phyloP scores from a whole-genome alignment of 2,888 invertebrate species.

The Callyntrura guangdongensis region DNA sequence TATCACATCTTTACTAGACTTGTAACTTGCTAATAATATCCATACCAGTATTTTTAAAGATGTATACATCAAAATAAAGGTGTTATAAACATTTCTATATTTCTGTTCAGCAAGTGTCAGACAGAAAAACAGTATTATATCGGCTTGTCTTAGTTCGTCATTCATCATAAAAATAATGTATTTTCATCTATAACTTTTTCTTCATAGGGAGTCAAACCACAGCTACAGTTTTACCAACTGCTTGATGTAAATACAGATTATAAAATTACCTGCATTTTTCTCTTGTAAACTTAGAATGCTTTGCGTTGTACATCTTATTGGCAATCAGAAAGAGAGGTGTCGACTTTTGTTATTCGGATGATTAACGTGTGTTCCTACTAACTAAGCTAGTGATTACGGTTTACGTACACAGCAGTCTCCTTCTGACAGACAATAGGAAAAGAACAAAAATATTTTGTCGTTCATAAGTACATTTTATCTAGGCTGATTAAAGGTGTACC shows the following conservation, averaged over 20 bases:
- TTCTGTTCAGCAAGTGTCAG: conserved; percentile 38
- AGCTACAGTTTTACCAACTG: not conserved
- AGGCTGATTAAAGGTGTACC: not conserved
- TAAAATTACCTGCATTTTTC: not conserved
- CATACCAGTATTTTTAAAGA: not conserved
- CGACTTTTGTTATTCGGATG: conserved; percentile 28
- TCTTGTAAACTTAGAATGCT: not conserved
- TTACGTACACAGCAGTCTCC: not conserved
- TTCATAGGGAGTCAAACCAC: not conserved
- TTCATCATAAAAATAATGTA: conserved; percentile 8
- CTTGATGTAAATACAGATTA: not conserved
- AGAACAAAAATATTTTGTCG: not conserved
- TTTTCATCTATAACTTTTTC: not conserved
- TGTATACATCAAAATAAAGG: not conserved
- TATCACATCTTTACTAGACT: conserved; percentile 7
- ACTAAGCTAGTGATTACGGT: not conserved
- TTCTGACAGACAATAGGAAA: not conserved
- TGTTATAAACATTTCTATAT: conserved; percentile 18
- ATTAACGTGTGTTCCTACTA: not conserved
- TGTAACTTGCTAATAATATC: conserved; percentile 56
- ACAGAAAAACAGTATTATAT: conserved; percentile 8
- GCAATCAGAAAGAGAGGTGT: conserved; percentile 38
- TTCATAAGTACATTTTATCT: not conserved
- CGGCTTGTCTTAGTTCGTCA: not conserved
- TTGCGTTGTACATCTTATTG: not conserved